Evolutionary conservation across 2,888 invertebrate genomes (phyloP).

Genomic region (Philaethria dido): DNA sequence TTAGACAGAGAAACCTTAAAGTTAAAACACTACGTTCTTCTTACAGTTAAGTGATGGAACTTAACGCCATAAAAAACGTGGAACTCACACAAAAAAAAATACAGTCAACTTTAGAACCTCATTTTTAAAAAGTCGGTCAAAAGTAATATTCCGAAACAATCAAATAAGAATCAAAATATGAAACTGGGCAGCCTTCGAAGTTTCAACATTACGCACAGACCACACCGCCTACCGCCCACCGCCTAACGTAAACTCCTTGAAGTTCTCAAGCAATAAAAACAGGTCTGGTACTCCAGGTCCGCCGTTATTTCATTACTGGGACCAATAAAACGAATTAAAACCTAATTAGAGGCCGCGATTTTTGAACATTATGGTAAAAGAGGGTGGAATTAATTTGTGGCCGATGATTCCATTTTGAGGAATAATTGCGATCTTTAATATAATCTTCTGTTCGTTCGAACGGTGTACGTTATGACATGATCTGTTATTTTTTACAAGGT

Average conservation of each 20-base stretch:
- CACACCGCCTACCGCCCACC: conserved; percentile 35
- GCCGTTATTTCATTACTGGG: conserved; percentile 75
- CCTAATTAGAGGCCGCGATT: conserved; percentile 82
- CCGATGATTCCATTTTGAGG: conserved; percentile 80
- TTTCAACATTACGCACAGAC: conserved; percentile 43
- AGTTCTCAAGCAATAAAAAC: conserved; percentile 57
- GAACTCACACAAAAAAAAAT: too few species aligned
- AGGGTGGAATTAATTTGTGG: conserved; percentile 81
- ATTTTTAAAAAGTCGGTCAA: neutral
- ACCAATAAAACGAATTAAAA: conserved; percentile 83
- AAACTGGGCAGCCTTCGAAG: conserved; percentile 29
- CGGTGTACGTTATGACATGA: too few species aligned
- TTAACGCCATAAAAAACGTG: too few species aligned
- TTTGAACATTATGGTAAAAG: conserved; percentile 83
- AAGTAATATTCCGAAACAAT: conserved; percentile 22
- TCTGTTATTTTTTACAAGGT: too few species aligned
- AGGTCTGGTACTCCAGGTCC: conserved; percentile 52
- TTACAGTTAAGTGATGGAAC: too few species aligned
- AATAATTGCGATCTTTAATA: conserved; percentile 68
- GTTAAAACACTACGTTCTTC: too few species aligned
- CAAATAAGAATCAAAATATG: conserved; percentile 16
- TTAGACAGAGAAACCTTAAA: too few species aligned
- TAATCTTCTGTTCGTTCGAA: conserved; percentile 53
- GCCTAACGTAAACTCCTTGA: conserved; percentile 50
- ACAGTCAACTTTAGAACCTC: too few species aligned